Evolutionary conservation across 2,113 vertebrate genomes (phyloP).

Genomic region (Rattus rattus): DNA sequence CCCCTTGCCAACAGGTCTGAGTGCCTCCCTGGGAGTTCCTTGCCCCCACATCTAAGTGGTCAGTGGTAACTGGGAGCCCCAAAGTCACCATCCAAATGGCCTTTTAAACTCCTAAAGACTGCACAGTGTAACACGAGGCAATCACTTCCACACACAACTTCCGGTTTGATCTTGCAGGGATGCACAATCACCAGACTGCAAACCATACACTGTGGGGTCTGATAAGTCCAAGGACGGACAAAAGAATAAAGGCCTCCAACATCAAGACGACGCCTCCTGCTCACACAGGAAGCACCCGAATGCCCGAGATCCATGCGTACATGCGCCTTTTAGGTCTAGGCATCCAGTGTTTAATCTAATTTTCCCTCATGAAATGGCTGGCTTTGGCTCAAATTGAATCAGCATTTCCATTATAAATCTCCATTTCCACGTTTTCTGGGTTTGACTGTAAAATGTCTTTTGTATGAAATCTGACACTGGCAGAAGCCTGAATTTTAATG

Average conservation of each 20-base stretch:
- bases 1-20: no score
- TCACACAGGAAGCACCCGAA: not conserved
- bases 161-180: constrained; percentile 26
- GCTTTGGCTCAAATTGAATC: constrained; percentile 67
- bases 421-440: constrained; percentile 65
- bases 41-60: not conserved
- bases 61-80: not conserved
- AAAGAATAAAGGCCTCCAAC: constrained; percentile 29
- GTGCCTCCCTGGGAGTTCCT: not conserved
- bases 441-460: constrained; percentile 62
- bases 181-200: not conserved
- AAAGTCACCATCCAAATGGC: not conserved
- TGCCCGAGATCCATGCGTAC: not conserved
- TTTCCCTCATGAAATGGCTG: constrained; percentile 64
- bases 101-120: constrained; percentile 29
- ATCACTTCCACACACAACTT: not conserved
- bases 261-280: not conserved
- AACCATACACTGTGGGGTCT: not conserved
- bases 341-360: constrained; percentile 70
- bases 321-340: constrained; percentile 44
- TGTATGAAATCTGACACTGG: constrained; percentile 44
- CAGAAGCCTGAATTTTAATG: constrained; percentile 60
- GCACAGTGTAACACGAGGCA: not conserved
- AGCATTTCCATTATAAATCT: constrained; percentile 72
- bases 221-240: constrained; percentile 11